phyloP scores from a whole-genome alignment of 1,140 invertebrate species.

The Xylocopa sonorina region DNA sequence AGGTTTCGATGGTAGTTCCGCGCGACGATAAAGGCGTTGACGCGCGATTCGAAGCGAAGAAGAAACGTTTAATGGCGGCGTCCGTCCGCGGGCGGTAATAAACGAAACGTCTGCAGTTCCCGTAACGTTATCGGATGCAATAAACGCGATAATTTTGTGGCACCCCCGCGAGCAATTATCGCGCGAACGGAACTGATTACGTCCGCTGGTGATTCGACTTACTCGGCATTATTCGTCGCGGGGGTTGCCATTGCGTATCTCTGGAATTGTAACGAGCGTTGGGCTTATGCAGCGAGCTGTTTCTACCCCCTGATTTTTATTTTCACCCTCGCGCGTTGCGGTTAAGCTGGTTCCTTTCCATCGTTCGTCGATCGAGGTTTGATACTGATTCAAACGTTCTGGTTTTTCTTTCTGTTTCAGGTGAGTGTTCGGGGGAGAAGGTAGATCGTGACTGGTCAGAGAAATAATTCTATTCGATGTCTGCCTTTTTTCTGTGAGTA shows the following conservation, averaged over 20 bases:
- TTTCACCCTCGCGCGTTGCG: no score
- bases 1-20: neutral
- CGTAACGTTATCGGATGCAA: constrained; percentile 17
- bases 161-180: constrained; percentile 41
- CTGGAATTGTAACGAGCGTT: neutral
- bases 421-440: neutral
- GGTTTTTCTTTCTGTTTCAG: neutral
- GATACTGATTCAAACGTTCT: neutral
- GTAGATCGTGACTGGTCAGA: neutral
- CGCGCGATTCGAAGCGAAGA: constrained; percentile 4
- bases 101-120: constrained; percentile 48
- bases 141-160: constrained; percentile 30
- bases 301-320: neutral
- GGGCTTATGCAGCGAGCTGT: neutral
- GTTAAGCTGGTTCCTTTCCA: no score
- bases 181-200: constrained; percentile 41
- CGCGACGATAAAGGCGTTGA: constrained; percentile 3
- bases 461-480: neutral
- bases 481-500: neutral
- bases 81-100: neutral
- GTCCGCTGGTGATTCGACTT: constrained; percentile 30
- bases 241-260: neutral
- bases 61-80: constrained; percentile 29
- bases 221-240: constrained; percentile 27
- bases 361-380: neutral